These are phyloP conservation scores for Balearica regulorum DNA, from an alignment of 2,797 vertebrate species.

Conservation along the genomic window DNA sequence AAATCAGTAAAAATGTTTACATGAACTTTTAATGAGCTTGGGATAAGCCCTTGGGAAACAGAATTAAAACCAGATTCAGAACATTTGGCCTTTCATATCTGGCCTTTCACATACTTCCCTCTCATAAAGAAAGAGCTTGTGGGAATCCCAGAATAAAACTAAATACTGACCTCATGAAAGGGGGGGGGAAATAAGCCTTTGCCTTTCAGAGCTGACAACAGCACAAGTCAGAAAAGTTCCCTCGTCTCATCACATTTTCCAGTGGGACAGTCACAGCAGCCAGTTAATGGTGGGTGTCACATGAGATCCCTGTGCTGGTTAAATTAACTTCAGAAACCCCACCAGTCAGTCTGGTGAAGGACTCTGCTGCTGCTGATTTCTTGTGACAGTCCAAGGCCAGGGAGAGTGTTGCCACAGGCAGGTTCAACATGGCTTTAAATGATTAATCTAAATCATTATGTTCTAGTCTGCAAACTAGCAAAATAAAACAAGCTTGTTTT, in stretches of 20 bases:
- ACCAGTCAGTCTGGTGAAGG: not conserved
- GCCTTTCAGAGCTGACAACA: constrained; percentile 2
- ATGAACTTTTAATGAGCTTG: not conserved
- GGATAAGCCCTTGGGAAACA: not conserved
- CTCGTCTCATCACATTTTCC: not conserved
- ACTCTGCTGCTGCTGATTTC: not conserved
- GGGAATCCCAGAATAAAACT: constrained; percentile 18
- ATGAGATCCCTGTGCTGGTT: not conserved
- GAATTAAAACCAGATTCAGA: constrained; percentile 32
- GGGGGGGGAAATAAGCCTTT: not conserved
- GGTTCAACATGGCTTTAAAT: not conserved
- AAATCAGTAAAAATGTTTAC: not conserved
- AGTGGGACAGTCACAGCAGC: not conserved
- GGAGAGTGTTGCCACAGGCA: not conserved
- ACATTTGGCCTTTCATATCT: constrained; percentile 8
- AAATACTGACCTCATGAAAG: not conserved
- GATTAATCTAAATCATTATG: not conserved
- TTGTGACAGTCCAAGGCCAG: not conserved
- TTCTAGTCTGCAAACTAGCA: constrained; percentile 3
- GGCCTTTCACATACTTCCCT: not conserved
- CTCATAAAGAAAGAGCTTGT: not conserved
- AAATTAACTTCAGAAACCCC: not conserved
- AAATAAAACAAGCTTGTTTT: constrained; percentile 7
- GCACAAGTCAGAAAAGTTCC: not conserved
- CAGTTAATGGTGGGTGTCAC: not conserved